Conservation (phyloP, 2,113 vertebrate species). For the Anseranas semipalmata region DNA sequence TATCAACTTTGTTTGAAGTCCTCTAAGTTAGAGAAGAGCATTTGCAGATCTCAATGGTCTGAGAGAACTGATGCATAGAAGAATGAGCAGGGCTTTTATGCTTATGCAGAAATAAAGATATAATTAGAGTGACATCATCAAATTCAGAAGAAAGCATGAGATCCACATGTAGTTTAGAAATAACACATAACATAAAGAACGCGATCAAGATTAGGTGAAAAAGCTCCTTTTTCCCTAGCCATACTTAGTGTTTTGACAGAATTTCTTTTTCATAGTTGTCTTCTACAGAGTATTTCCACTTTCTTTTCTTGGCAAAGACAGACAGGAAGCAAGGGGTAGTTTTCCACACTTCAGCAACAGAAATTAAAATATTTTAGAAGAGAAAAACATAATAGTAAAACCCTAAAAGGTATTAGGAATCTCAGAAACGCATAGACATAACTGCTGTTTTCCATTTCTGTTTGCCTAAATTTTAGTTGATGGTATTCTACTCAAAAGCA, state of each 20-base stretch:
- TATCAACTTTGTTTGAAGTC: background rate
- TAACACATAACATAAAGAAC: background rate
- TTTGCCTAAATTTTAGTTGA: background rate
- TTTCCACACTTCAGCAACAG: background rate
- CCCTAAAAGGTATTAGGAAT: background rate
- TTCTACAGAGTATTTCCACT: background rate
- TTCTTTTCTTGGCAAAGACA: background rate
- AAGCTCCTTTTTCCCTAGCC: background rate
- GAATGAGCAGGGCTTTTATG: rapidly evolving
- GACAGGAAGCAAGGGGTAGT: background rate
- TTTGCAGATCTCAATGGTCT: background rate
- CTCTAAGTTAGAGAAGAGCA: background rate
- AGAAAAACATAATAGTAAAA: background rate
- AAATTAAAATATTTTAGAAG: background rate
- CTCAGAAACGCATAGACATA: background rate
- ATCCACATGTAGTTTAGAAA: background rate
- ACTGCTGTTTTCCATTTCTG: background rate
- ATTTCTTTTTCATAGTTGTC: background rate
- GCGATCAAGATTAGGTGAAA: background rate
- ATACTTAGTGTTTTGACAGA: background rate
- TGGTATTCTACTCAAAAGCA: background rate
- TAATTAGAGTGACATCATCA: background rate
- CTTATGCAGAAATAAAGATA: background rate
- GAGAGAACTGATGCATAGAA: background rate
- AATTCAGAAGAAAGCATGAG: background rate